Base-by-base conservation (phyloP, 92 coral and sea anemone genomes). In the Actinostola sp. region DNA sequence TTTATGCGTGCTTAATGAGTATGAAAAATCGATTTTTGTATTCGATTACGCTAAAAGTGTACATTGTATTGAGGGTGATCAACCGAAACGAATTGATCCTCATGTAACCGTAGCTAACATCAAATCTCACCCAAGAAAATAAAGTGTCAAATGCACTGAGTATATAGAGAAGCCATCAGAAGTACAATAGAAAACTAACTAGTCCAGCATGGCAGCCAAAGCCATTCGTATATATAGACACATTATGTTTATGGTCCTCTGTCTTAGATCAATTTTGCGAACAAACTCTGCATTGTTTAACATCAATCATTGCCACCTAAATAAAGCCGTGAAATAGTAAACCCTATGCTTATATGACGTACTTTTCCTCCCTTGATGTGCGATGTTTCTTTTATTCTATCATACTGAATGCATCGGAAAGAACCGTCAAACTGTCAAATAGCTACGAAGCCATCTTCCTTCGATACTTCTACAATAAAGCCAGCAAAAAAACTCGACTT, bases 241-340 rank as follows among this genome's bases (percentile, higher is more conserved):
- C 34, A 25, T 30, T 36, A 26, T 24, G 15, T 21, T 27, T 7
- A 31, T 1, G 30, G 42, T 29, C 51, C 46, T 34, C 23, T 27
- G n/a, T 51, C 51, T 41, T 30, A 16, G 35, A 32, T 50, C 17
- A 0, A 52, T 3, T 38, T 66, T 34, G 45, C 31, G 27, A 50
- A 30, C 32, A 32, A 50, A 30, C 46, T 19, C 23, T 64, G 23
- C 53, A 27, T 57, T 68, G 74, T 34, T 68, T 33, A 51, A 26
- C 11, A 33, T 68, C 74, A 68, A 68, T 68, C 74, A 49, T 0
- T 33, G 66, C 62, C 12, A 43, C 17, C 74, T 68, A 50, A n/a
- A 68, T 46, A 67, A 68, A 33, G 48, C 41, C 17, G 30, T 10
- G 74, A 68, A 68, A 68, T 39, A 8, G 41, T 50, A 68, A 56